Base-by-base conservation (phyloP, 1,140 invertebrate genomes). In the Phortica variegata region DNA sequence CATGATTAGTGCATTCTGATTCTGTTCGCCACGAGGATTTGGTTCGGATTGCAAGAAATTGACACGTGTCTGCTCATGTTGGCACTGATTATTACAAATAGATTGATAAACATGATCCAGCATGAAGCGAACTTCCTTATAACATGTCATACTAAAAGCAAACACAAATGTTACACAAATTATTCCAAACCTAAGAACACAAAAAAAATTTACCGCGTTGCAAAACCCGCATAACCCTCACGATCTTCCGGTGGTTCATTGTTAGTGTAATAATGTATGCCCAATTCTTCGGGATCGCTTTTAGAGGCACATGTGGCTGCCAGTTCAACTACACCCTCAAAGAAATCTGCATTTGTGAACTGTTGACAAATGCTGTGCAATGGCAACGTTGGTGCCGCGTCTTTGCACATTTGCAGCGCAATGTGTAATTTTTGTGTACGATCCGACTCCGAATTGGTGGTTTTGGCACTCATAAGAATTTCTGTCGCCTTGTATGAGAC, bases 401-500 rank as follows among this genome's bases (percentile, higher is more conserved):
- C 62, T 79, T 93, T 93, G 70, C 91, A 94, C 16, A 95, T 77
- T 81, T 91, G 84, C 16, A 96, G 75, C 1, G 93, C 90, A 49
- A 89, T 86, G 29, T 84, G 78, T 2, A 97, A 77, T 72, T 87
- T 83, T 49, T 85, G 80, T 58, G 90, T 84, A 61, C 85, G 86
- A 65, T 87, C 91, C 47, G 83, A 81, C 42, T 79, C 76, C 79
- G 86, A 90, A 48, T 77, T 80, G 43, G 82, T 81, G 34, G 57
- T 83, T 74, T 87, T 90, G 0, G 90, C 88, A 66, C 86, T 86
- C 59, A 92, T 82, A 15, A 96, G 79, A 52, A 94, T 85, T 78
- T 96, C 93, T 62, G 91, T 93, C 1, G 91, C 91, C 88, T 82
- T 97, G 93, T 15, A 94, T 87, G 76, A 95, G 23, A 93, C 89